Base-by-base conservation (phyloP, 1,140 invertebrate genomes). In the Carcinoscorpius rotundicauda region DNA sequence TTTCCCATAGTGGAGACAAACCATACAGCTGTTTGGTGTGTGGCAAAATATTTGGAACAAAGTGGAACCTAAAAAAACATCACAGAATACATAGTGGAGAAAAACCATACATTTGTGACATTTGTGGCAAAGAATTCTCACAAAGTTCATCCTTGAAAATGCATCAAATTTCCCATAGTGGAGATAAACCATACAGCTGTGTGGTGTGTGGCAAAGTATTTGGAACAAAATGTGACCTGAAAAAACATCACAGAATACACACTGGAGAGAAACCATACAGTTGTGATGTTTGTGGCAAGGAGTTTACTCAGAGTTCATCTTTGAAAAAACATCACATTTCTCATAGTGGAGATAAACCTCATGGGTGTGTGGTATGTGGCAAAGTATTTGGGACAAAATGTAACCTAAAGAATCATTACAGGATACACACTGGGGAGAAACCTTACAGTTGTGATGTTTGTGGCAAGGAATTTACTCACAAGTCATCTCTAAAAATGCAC, bases 61-160 rank as follows among this genome's bases (percentile, higher is more conserved):
- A 29, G 29, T 29, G 29, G 29, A 71, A 93, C 72, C 78, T 93
- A 64, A 93, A 68, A 5, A 66, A 64, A n/a, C 81, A 82, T 71
- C 73, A 76, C 67, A 70, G 81, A 58, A 82, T 82, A 67, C 81
- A 82, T 73, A 73, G 77, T 6, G 80, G 79, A 51, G 65, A 68
- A 29, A 71, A 71, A 60, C 68, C 70, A 10, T 70, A 69, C 62
- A 57, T 90, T 73, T 80, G 79, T 70, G 73, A 77, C 67, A 75
- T 78, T 49, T 93, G 90, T 76, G 88, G 88, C 68, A 91, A 91
- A 75, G 90, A 88, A 75, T 93, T 93, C 77, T 88, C 89, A 50
- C 78, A 80, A 65, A 80, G 80, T 70, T 75, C 76, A 9, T 81
- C 81, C 69, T 72, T 81, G 63, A 76, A 78, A 56, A 75, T 78